Conservation (phyloP, 2,888 invertebrate species). For the Dolichomitus sp. region DNA sequence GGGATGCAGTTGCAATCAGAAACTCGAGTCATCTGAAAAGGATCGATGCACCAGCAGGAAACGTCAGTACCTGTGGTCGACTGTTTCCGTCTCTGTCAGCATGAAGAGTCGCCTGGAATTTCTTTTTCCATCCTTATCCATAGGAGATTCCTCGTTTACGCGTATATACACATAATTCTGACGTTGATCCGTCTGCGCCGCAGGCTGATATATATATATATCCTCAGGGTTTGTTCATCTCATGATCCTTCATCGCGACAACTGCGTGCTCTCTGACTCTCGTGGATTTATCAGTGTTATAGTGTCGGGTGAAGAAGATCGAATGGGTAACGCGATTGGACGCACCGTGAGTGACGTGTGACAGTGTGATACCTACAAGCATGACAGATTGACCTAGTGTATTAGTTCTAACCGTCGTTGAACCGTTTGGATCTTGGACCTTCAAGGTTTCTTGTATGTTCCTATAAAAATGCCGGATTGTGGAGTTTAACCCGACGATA, state of each 20-base stretch:
- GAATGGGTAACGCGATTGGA: slow-evolving; percentile 36
- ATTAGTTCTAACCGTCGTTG: background rate
- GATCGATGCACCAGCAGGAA: slow-evolving; percentile 50
- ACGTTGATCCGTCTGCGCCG: background rate
- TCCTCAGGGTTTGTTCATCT: background rate
- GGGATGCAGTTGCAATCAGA: slow-evolving; percentile 35
- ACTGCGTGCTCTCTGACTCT: slow-evolving; percentile 34
- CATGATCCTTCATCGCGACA: slow-evolving; percentile 1
- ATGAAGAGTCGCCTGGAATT: slow-evolving; percentile 45
- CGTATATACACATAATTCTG: background rate
- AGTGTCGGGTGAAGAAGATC: slow-evolving; percentile 41
- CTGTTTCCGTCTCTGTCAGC: slow-evolving; percentile 34
- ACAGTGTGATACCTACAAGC: slow-evolving; percentile 42
- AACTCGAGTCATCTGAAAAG: slow-evolving; percentile 43
- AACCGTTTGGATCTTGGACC: background rate
- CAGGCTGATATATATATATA: background rate
- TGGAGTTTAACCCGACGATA: background rate
- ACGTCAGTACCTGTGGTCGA: slow-evolving; percentile 27
- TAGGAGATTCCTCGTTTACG: slow-evolving; percentile 1
- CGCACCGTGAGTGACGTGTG: slow-evolving; percentile 55
- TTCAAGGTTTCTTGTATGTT: background rate
- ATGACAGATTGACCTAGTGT: slow-evolving; percentile 16
- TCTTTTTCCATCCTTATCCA: slow-evolving; percentile 15
- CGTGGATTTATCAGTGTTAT: slow-evolving; percentile 65
- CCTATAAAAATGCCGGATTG: background rate